Evolutionary conservation across 1,140 invertebrate species (phyloP), one percentile per base, ranked within the genome.

Genomic region (Lepidurus arcticus): DNA sequence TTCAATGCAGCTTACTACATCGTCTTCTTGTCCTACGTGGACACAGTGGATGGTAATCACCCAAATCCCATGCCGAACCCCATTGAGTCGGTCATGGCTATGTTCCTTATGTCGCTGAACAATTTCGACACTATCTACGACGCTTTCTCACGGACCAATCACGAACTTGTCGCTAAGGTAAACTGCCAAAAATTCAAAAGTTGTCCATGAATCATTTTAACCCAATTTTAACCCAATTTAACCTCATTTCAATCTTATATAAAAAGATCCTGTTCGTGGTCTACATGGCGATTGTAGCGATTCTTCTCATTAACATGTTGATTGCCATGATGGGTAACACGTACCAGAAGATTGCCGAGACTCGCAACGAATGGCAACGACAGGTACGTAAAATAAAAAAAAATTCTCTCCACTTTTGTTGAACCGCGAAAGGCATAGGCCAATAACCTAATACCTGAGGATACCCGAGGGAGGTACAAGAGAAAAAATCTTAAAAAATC

Each of bases 291-390:
- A 93, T 98, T 82, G 97, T 98, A 26, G 94, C 94, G 0, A 92
- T 99, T 81, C 86, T 99, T 10, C 86, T 99, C 78, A 93, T 99
- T 16, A 99, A 99, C 88, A 96, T 99, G 94, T 88, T 99, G 83
- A 99, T 99, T 83, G 97, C 97, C 81, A 99, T 99, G 97, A 98
- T 99, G 97, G 97, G 97, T 1, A 98, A 98, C 84, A 99, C 97
- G 26, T 99, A 99, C 85, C 95, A 98, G 85, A 95, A 95, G 85
- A 98, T 99, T 81, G 96, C 95, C 4, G 95, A 97, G 85, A 97
- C 96, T 4, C 89, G 95, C 81, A 98, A 98, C 85, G 97, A 99
- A 85, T 99, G 96, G 95, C 96, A 98, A 86, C 87, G 97, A 86
- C 97, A 99, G 89, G 92, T 94, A 86, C 83, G 81, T 79, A 73